Base-by-base conservation (phyloP, 1,140 invertebrate species). In the Rhizoglyphus robini region DNA sequence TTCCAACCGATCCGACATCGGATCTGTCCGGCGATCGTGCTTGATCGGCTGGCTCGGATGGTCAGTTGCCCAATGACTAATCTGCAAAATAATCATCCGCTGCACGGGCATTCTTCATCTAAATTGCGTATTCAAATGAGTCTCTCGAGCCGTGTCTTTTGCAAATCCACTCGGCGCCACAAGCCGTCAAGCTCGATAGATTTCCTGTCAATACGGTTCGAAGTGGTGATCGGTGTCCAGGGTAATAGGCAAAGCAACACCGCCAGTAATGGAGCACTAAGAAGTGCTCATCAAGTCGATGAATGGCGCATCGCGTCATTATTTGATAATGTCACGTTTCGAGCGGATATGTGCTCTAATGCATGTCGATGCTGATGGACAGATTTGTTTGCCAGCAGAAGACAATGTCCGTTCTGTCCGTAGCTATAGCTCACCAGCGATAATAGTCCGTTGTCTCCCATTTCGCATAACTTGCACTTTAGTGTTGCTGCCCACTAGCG, bases 171-270 rank as follows among this genome's bases (percentile, higher is more conserved):
- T n/a, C n/a, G n/a, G n/a, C n/a, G n/a, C n/a, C n/a, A n/a, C n/a
- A n/a, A n/a, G n/a, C 23, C 51, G 51, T 54, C 51, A 54, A 54
- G 51, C 36, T 54, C 51, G 51, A 54, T 54, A 54, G 51, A 54
- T 54, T 54, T 54, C 51, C 51, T 54, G 51, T 54, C 51, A 54
- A 54, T 54, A 54, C 8, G 23, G 31, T 11, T 54, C 51, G 51
- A 8, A 27, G 51, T 41, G 36, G 15, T 27, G 31, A 54, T 54
- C 51, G 51, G 20, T 54, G 51, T 54, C 8, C 8, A 54, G 51
- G 23, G 8, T 8, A 20, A 5, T 8, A 32, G 8, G 15, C 51
- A 54, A 32, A 5, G 20, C 51, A 54, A 54, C 51, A 54, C 20
- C 20, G 51, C 51, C 8, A 32, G 8, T 54, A 54, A 54, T 54